Evolutionary conservation across 2,888 invertebrate genomes (phyloP).

Genomic region (Leptinotarsa peninsularis): DNA sequence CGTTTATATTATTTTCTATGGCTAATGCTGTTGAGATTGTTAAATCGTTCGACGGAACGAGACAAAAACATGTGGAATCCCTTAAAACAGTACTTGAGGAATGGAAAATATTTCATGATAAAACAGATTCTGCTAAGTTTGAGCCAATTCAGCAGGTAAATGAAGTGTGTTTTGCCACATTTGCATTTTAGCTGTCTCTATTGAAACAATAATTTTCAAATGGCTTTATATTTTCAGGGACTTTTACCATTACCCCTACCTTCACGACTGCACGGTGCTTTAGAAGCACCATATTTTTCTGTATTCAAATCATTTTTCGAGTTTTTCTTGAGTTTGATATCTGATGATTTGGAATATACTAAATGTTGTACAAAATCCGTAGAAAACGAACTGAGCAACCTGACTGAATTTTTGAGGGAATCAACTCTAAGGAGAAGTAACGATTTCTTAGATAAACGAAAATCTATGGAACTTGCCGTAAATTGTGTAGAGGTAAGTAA

Average conservation of each 20-base stretch:
- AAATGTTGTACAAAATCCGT: slow-evolving; percentile 37
- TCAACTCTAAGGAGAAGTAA: slow-evolving; percentile 60
- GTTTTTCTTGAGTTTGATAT: slow-evolving; percentile 52
- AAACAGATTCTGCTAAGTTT: slow-evolving; percentile 41
- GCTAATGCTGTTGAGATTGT: slow-evolving; percentile 56
- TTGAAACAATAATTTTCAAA: no score
- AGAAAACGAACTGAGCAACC: slow-evolving; percentile 51
- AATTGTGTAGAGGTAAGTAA: slow-evolving; percentile 73
- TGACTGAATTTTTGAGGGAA: slow-evolving; percentile 63
- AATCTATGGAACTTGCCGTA: slow-evolving; percentile 70
- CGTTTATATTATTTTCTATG: slow-evolving; percentile 55
- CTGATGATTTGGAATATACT: slow-evolving; percentile 42
- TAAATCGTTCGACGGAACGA: slow-evolving; percentile 57
- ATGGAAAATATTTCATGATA: slow-evolving; percentile 54
- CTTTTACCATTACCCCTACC: slow-evolving; percentile 59
- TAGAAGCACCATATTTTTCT: slow-evolving; percentile 56
- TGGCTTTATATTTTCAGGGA: slow-evolving; percentile 48
- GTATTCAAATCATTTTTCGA: slow-evolving; percentile 56
- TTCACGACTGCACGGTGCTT: slow-evolving; percentile 58
- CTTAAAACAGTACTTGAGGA: slow-evolving; percentile 53
- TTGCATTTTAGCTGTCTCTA: neutral
- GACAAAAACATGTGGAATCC: slow-evolving; percentile 54
- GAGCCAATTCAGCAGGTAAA: slow-evolving; percentile 48
- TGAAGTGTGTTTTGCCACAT: neutral
- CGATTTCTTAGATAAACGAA: slow-evolving; percentile 65